Evolutionary conservation across 2,888 invertebrate species (phyloP).

Genomic region (Drosophila kambysellisi): DNA sequence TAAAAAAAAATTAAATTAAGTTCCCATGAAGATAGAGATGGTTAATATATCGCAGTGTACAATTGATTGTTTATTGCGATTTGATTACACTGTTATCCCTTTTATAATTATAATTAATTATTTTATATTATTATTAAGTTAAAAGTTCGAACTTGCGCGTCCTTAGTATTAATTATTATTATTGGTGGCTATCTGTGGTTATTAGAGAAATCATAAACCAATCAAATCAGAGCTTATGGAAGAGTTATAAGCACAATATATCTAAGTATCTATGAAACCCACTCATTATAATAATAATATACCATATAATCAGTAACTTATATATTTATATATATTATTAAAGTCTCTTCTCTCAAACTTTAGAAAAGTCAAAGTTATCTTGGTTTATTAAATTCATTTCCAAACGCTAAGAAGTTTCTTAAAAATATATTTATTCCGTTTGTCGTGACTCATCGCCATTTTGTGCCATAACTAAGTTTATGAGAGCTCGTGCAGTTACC

Average conservation of each 20-base stretch:
- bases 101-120: too few species aligned
- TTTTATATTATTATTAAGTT: background rate
- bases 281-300: background rate
- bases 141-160: background rate
- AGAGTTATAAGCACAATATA: background rate
- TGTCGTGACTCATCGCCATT: slow-evolving; percentile 18
- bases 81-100: background rate
- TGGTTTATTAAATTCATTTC: background rate
- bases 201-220: background rate
- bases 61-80: background rate
- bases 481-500: slow-evolving; percentile 34
- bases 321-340: background rate
- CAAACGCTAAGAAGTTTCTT: background rate
- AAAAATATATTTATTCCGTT: background rate
- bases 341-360: background rate
- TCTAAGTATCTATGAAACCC: background rate
- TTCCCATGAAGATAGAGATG: slow-evolving; percentile 48
- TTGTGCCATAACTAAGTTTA: slow-evolving; percentile 2
- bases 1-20: slow-evolving; percentile 60
- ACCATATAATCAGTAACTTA: background rate
- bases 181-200: background rate
- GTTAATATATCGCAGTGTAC: slow-evolving; percentile 4
- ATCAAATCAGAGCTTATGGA: background rate
- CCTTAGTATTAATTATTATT: background rate
- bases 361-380: too few species aligned